Evolutionary conservation across 2,113 vertebrate species (phyloP).

Genomic region (Lepus timidus): DNA sequence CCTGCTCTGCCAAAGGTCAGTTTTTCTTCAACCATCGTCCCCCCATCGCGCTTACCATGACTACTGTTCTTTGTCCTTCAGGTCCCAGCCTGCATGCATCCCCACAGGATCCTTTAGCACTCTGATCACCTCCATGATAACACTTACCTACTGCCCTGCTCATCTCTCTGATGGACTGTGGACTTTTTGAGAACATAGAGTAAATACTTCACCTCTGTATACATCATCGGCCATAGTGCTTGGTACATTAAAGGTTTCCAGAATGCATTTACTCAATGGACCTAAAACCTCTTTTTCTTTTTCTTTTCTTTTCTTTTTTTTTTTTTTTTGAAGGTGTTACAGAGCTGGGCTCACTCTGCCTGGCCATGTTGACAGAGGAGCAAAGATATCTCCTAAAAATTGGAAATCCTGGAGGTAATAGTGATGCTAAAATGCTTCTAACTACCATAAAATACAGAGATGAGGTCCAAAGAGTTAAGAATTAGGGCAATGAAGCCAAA

Average conservation of each 20-base stretch:
- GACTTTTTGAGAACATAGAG: neutral
- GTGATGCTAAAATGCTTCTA: neutral
- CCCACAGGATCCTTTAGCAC: neutral
- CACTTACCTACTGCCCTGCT: neutral
- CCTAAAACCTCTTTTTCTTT: neutral
- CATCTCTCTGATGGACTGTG: neutral
- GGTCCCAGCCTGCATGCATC: neutral
- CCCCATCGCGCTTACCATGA: neutral
- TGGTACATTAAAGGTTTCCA: neutral
- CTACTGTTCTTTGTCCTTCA: neutral
- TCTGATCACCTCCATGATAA: neutral
- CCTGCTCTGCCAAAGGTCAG: neutral
- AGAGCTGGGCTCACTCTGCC: neutral
- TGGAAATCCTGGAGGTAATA: neutral
- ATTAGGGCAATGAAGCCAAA: neutral
- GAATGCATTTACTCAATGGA: neutral
- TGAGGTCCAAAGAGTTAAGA: neutral
- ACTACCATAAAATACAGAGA: neutral
- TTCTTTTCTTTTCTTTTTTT: no score
- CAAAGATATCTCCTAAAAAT: neutral
- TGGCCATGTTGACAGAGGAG: neutral
- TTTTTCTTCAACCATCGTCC: neutral
- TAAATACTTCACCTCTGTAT: neutral
- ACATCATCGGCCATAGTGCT: no score
- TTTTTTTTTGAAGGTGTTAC: neutral